Conservation (phyloP, 53 echinoderm and acorn worm species). For the Temnopleurus reevesii region DNA sequence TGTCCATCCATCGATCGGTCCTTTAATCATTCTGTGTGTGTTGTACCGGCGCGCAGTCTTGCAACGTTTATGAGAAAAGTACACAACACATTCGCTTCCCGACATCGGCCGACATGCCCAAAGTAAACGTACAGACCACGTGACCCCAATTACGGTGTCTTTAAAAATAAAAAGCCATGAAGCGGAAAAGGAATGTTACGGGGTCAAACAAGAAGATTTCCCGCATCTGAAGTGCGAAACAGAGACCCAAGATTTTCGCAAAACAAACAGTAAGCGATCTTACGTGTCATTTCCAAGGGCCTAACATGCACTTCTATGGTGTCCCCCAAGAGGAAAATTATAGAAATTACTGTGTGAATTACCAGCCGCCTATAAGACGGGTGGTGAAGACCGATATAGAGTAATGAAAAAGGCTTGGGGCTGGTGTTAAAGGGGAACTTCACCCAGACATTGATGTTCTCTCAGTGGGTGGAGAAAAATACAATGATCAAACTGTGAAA, state of each 20-base stretch:
- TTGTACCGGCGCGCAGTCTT: neutral
- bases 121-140: neutral
- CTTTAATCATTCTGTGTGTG: slow-evolving; percentile 45
- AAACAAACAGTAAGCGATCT: slow-evolving; percentile 13
- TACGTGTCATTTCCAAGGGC: neutral
- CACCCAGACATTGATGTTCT: too few species aligned
- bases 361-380: neutral
- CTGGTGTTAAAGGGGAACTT: slow-evolving; percentile 48
- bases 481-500: too few species aligned
- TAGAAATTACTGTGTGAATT: neutral
- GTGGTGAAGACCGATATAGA: neutral
- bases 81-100: slow-evolving; percentile 9
- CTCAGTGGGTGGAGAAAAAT: too few species aligned
- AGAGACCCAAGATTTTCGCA: too few species aligned
- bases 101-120: neutral
- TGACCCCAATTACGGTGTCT: neutral
- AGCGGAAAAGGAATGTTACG: neutral
- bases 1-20: slow-evolving; percentile 33
- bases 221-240: neutral
- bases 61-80: slow-evolving; percentile 24
- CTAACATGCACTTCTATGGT: slow-evolving; percentile 21
- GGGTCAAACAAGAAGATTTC: neutral
- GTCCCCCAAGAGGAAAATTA: slow-evolving; percentile 30
- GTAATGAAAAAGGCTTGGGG: neutral
- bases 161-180: neutral